Percentiles rank a stretch among this genome's conserved stretches.
Conservation (phyloP, 2,797 vertebrate genomes). For the Balearica regulorum region DNA sequence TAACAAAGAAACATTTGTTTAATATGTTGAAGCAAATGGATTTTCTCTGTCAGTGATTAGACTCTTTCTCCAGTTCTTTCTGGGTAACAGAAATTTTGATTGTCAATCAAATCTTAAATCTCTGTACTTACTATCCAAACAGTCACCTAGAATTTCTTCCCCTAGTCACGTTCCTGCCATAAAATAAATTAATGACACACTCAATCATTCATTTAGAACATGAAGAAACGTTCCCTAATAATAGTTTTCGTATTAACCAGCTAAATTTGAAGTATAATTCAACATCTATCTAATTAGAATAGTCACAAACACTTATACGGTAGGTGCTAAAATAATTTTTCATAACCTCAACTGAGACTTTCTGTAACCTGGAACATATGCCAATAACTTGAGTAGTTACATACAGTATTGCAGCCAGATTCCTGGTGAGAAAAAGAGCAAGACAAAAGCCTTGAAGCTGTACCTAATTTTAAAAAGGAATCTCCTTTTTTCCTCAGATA, state of each 20-base stretch:
- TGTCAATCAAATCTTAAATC: constrained; percentile 61
- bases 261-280: constrained; percentile 47
- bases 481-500: not conserved
- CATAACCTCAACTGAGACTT: not conserved
- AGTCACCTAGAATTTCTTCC: constrained; percentile 50
- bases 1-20: constrained; percentile 58
- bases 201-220: constrained; percentile 50
- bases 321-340: constrained; percentile 21
- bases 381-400: not conserved
- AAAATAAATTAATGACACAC: constrained; percentile 53
- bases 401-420: not conserved
- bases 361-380: not conserved
- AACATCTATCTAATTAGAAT: constrained; percentile 2
- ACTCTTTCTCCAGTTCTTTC: constrained; percentile 32
- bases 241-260: constrained; percentile 12
- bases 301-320: not conserved
- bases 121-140: constrained; percentile 39
- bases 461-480: not conserved
- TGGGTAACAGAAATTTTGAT: constrained; percentile 52
- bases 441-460: not conserved
- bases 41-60: constrained; percentile 49
- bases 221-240: constrained; percentile 23
- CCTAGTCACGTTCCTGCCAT: constrained; percentile 44
- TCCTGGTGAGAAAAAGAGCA: not conserved
- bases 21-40: constrained; percentile 35